phyloP scores from a whole-genome alignment of 2,113 vertebrate species.

The Rhinoptilus africanus region DNA sequence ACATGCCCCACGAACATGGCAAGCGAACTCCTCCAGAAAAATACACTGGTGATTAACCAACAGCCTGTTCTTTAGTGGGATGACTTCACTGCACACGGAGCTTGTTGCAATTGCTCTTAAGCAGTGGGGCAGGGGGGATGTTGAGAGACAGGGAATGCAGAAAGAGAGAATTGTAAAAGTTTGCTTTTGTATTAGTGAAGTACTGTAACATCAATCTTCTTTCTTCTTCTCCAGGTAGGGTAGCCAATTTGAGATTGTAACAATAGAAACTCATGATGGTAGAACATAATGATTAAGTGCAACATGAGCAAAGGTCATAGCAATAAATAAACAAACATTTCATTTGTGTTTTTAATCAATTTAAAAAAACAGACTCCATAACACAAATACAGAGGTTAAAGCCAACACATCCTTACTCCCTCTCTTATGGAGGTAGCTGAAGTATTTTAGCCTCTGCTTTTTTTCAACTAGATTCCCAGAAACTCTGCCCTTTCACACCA shows the following conservation, averaged over 20 bases:
- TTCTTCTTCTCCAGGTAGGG: not conserved
- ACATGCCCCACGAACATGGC: not conserved
- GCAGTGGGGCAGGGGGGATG: accelerated
- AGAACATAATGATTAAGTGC: not conserved
- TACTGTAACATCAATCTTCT: not conserved
- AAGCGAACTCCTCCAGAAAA: not conserved
- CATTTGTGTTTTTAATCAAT: not conserved
- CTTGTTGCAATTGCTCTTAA: not conserved
- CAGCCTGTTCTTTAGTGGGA: not conserved
- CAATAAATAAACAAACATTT: not conserved
- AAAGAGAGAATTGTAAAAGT: not conserved
- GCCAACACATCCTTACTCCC: not conserved
- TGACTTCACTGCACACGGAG: not conserved
- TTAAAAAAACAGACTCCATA: not conserved
- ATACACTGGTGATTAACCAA: not conserved
- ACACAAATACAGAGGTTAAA: not conserved
- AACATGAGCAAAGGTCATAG: not conserved
- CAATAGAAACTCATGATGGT: not conserved
- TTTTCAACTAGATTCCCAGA: not conserved
- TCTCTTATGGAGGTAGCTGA: not conserved
- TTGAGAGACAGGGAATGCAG: not conserved
- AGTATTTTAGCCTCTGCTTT: not conserved
- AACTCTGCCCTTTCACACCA: not conserved
- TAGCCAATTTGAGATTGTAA: not conserved
- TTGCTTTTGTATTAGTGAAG: not conserved